Evolutionary conservation across 2,888 invertebrate species (phyloP).

Genomic region (Congeria kusceri): DNA sequence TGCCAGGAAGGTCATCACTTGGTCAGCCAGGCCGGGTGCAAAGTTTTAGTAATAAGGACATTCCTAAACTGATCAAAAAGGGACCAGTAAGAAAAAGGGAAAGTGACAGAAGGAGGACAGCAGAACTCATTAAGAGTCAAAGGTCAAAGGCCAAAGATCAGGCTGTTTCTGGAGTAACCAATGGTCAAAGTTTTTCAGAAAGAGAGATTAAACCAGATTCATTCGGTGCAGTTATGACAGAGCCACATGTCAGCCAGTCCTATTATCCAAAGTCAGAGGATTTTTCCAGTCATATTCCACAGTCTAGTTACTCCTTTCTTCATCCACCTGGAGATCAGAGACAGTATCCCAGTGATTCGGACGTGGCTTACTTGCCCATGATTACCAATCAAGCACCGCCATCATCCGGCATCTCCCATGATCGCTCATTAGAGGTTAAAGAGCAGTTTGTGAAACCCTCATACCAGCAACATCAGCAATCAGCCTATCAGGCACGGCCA

Average conservation of each 20-base stretch:
- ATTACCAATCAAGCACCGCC: no score
- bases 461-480: not conserved
- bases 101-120: constrained; percentile 34
- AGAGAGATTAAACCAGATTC: constrained; percentile 24
- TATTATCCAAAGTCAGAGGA: constrained; percentile 63
- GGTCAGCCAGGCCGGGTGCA: constrained; percentile 43
- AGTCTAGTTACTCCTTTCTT: constrained; percentile 45
- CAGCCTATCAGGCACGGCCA: not conserved
- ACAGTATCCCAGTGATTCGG: not conserved
- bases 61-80: constrained; percentile 42
- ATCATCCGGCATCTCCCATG: no score
- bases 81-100: constrained; percentile 56
- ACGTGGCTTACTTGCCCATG: no score
- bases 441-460: no score
- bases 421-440: no score
- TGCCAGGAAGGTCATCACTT: constrained; percentile 12
- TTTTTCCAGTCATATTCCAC: constrained; percentile 54
- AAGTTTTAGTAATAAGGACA: constrained; percentile 46
- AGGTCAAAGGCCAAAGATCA: constrained; percentile 30
- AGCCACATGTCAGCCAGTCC: constrained; percentile 64
- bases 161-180: constrained; percentile 24
- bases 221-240: constrained; percentile 23
- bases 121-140: constrained; percentile 19
- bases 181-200: constrained; percentile 34
- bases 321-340: not conserved